Conservation (phyloP, 2,797 vertebrate genomes). For the Sternarchorhynchus goeldii region DNA sequence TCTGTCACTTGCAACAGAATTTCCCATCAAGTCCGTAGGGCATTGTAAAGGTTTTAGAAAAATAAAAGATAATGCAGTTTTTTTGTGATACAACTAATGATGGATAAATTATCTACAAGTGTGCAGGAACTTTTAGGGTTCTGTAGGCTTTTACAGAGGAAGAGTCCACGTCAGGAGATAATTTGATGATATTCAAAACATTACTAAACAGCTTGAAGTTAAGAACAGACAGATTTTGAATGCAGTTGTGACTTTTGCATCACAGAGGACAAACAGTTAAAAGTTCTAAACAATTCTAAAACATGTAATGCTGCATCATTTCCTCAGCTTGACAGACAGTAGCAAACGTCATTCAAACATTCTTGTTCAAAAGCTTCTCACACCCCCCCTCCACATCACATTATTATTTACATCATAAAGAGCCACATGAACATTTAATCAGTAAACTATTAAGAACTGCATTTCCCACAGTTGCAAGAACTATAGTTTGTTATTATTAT, state of each 20-base stretch:
- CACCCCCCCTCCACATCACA: not conserved
- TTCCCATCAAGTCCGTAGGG: slow-evolving; percentile 12
- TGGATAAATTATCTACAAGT: not conserved
- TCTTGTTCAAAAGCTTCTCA: no score
- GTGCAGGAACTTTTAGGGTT: slow-evolving; percentile 9
- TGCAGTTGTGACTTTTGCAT: slow-evolving; percentile 15
- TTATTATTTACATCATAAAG: not conserved
- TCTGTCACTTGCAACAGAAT: slow-evolving; percentile 18
- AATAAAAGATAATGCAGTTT: slow-evolving; percentile 17
- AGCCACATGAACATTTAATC: not conserved
- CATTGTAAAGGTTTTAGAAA: slow-evolving; percentile 9
- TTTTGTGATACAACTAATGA: slow-evolving; percentile 25
- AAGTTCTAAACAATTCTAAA: not conserved
- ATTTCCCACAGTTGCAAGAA: not conserved
- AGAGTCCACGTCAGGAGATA: not conserved
- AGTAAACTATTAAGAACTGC: not conserved
- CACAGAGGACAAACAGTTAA: not conserved
- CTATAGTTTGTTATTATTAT: no score
- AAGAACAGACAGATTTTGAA: slow-evolving; percentile 12
- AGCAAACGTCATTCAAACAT: not conserved
- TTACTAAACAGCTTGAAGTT: no score
- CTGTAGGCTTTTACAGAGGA: not conserved
- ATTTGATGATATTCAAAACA: not conserved
- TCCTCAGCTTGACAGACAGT: slow-evolving; percentile 27
- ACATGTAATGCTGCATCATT: slow-evolving; percentile 20